Percentiles rank a stretch among this genome's conserved stretches.
These are phyloP conservation scores for Naso thynnoides DNA, from an alignment of 2,797 vertebrate genomes.

Conservation along the genomic window DNA sequence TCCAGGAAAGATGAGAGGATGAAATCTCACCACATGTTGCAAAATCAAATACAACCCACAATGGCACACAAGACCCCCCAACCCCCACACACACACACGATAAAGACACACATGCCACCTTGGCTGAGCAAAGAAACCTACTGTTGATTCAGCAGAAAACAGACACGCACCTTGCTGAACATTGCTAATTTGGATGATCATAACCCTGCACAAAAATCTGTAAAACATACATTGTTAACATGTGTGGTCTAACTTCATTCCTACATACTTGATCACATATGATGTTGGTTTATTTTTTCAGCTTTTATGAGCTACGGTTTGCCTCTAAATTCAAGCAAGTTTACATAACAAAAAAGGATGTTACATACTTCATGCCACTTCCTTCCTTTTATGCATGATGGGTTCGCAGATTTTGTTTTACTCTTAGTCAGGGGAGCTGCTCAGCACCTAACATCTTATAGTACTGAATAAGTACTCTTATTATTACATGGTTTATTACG, in stretches of 20 bases:
- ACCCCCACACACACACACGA: too few species aligned
- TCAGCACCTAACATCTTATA: slow-evolving; percentile 11
- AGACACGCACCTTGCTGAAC: not conserved
- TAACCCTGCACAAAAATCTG: not conserved
- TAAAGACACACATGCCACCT: slow-evolving; percentile 11
- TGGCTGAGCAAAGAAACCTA: slow-evolving; percentile 1
- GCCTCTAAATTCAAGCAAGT: too few species aligned
- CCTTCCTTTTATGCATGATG: slow-evolving; percentile 9
- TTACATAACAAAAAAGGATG: too few species aligned
- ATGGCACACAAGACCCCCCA: slow-evolving; percentile 43
- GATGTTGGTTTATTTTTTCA: not conserved
- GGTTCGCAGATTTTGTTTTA: not conserved
- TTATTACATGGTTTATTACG: not conserved
- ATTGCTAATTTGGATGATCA: not conserved
- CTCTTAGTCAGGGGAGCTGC: slow-evolving; percentile 6
- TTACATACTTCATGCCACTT: not conserved
- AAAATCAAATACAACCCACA: slow-evolving; percentile 56
- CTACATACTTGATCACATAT: not conserved
- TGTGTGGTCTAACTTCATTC: not conserved
- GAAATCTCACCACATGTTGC: slow-evolving; percentile 60
- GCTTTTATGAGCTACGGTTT: too few species aligned
- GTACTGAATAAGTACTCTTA: not conserved
- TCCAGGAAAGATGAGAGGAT: slow-evolving; percentile 55
- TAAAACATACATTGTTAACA: not conserved
- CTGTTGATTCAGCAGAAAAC: slow-evolving; percentile 18